phyloP scores from a whole-genome alignment of 2,888 invertebrate species.

The Drosophila phalerata region DNA sequence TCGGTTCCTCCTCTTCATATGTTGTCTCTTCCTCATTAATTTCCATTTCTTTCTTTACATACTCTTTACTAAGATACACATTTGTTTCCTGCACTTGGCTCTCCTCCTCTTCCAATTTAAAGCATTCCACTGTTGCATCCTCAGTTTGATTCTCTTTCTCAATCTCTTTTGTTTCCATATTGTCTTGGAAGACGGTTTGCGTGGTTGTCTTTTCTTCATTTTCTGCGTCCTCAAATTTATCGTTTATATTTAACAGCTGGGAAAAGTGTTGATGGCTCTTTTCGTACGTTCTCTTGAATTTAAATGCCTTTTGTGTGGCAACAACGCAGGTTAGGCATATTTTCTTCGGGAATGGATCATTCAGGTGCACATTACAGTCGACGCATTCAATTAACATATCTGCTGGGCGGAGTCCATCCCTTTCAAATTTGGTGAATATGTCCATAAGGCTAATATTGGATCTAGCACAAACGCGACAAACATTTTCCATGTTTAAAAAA shows the following conservation, averaged over 20 bases:
- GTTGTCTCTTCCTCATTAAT: not conserved
- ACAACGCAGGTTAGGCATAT: constrained; percentile 72
- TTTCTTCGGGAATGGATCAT: constrained; percentile 61
- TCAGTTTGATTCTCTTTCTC: not conserved
- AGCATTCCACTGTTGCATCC: not conserved
- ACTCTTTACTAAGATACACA: not conserved
- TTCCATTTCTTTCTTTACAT: not conserved
- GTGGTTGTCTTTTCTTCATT: too few relatives aligned
- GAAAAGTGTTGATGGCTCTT: constrained; percentile 59
- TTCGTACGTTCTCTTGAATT: constrained; percentile 75
- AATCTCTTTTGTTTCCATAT: not conserved
- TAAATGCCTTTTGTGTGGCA: constrained; percentile 60
- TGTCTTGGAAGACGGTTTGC: too few relatives aligned
- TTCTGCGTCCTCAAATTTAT: not conserved
- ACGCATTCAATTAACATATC: constrained; percentile 65
- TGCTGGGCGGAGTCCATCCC: constrained; percentile 27
- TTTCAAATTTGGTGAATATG: constrained; percentile 17
- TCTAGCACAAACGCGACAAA: constrained; percentile 9
- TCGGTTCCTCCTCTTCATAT: not conserved
- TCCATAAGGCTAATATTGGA: not conserved
- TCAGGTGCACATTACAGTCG: constrained; percentile 35
- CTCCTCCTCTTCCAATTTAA: too few relatives aligned
- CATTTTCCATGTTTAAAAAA: constrained; percentile 2
- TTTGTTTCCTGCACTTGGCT: not conserved
- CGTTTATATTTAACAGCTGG: not conserved